Evolutionary conservation across 2,113 vertebrate species (phyloP).

Genomic region (Reinhardtius hippoglossoides): DNA sequence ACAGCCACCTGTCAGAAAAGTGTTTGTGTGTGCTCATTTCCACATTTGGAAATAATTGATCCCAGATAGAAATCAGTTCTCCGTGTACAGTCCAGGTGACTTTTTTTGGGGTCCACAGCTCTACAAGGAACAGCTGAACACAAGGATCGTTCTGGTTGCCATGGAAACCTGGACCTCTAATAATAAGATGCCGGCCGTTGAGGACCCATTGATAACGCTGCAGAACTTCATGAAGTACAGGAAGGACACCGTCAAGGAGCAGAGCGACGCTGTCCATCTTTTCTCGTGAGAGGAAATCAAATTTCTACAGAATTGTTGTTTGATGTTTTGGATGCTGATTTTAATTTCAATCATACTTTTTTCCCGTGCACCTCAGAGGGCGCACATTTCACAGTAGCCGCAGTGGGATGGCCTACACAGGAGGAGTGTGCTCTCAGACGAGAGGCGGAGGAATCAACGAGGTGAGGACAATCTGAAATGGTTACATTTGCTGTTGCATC

Average conservation of each 20-base stretch:
- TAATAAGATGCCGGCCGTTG: constrained; percentile 88
- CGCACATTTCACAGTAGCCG: constrained; percentile 92
- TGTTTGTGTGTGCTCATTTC: not conserved
- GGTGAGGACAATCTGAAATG: constrained; percentile 72
- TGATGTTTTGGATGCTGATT: not conserved
- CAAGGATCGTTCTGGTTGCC: constrained; percentile 94
- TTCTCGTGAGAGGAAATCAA: constrained; percentile 86
- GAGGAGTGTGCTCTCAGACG: constrained; percentile 88
- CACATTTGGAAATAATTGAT: not conserved
- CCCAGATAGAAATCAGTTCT: not conserved
- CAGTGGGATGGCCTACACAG: constrained; percentile 91
- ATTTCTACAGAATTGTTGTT: not conserved
- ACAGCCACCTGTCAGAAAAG: constrained; percentile 30
- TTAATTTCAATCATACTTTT: not conserved
- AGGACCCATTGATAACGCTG: constrained; percentile 89
- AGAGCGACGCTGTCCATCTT: constrained; percentile 90
- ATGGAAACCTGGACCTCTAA: constrained; percentile 95
- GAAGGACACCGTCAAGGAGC: constrained; percentile 85
- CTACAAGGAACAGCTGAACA: constrained; percentile 96
- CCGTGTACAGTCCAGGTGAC: constrained; percentile 3
- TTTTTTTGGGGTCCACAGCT: constrained; percentile 81
- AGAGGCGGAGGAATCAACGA: constrained; percentile 91
- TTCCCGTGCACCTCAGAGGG: constrained; percentile 81
- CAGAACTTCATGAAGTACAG: constrained; percentile 92
- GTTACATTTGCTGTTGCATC: not conserved